phyloP scores from a whole-genome alignment of 2,888 invertebrate species.

The Alloscopus bannaensis region DNA sequence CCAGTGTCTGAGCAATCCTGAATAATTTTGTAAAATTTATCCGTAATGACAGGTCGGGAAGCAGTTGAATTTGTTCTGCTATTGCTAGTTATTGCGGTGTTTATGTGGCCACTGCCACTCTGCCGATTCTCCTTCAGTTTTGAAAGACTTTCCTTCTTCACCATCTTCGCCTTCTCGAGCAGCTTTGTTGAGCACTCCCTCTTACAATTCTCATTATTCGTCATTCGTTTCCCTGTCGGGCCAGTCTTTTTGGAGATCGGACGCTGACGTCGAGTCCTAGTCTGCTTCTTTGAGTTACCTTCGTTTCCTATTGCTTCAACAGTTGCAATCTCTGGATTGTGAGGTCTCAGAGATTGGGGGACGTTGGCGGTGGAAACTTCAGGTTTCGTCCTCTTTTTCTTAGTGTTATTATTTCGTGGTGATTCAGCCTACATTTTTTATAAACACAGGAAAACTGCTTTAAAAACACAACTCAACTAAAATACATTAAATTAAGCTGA shows the following conservation, averaged over 20 bases:
- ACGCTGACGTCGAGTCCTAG: not conserved
- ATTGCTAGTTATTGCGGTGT: not conserved
- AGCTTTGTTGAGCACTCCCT: conserved; percentile 24
- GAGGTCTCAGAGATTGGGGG: not conserved
- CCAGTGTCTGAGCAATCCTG: conserved; percentile 35
- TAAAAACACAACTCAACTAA: too few species aligned
- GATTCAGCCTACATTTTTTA: not conserved
- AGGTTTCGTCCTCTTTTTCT: conserved; percentile 1
- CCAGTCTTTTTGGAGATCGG: conserved; percentile 19
- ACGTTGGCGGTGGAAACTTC: not conserved
- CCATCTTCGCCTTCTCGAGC: not conserved
- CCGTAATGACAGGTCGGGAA: conserved; percentile 29
- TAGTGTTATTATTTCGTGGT: too few species aligned
- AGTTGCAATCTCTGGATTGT: conserved; percentile 4
- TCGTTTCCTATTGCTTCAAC: not conserved
- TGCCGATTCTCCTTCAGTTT: not conserved
- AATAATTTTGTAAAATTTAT: conserved; percentile 34
- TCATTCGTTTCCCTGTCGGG: not conserved
- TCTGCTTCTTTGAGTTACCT: not conserved
- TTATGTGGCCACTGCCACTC: not conserved
- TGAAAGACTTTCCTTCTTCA: conserved; percentile 22
- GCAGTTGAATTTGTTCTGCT: too few species aligned
- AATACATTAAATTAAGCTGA: too few species aligned
- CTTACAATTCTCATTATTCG: conserved; percentile 7
- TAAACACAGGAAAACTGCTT: too few species aligned